Evolutionary conservation across 2,113 vertebrate species (phyloP), one percentile per base, ranked within the genome.

Genomic region (Danionella cerebrum): DNA sequence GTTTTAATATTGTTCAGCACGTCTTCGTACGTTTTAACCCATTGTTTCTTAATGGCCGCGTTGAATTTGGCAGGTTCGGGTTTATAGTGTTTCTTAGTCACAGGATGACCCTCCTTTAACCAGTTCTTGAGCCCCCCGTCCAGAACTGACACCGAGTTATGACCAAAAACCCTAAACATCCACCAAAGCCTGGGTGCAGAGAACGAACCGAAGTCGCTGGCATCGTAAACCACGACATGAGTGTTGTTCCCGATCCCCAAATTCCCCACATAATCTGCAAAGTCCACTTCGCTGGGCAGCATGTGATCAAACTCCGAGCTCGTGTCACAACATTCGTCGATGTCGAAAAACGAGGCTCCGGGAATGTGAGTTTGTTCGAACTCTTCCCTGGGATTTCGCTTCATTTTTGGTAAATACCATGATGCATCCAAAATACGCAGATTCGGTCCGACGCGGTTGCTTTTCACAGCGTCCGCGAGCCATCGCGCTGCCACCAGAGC

Each of bases 151-250:
- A 98, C 94, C 0, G 72, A 29, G 5, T 54, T 66, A 25, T 98
- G 96, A 2, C 96, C 94, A 2, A 98, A 98, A 51, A 81, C 80
- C 1, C 91, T 88, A 77, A 98, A 98, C 96, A 96, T 98, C 95
- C 95, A 98, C 95, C 95, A 98, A 5, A 97, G 86, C 0, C 95
- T 87, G 0, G 96, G 94, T 0, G 95, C 93, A 1, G 90, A 79
- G 84, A 84, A 97, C 13, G 89, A 86, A 2, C 95, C 96, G 60
- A 91, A 87, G 66, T 91, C 89, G 31, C 92, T 98, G 77, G 89
- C 87, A 66, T 98, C 95, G 8, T 98, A 98, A 19, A 98, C 86
- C 2, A 98, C 91, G 0, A 98, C 92, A 2, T 96, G 94, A 16
- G 91, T 96, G 75, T 85, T 69, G 14, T 83, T 87, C 0, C 88